These are phyloP conservation scores for Sarcophaga rosellei DNA, from an alignment of 2,888 invertebrate species.

Conservation along the genomic window DNA sequence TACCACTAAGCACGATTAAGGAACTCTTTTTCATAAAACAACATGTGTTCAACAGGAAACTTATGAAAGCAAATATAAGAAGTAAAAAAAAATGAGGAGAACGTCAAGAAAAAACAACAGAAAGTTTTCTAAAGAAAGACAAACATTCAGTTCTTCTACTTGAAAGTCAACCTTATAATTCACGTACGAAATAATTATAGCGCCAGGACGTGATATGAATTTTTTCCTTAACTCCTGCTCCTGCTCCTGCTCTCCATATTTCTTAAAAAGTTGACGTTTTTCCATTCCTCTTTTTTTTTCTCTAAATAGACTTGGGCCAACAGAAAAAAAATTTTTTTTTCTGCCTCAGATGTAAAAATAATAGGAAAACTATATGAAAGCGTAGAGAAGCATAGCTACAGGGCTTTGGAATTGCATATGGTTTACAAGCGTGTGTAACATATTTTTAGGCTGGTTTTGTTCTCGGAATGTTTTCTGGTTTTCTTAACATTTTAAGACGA, in stretches of 20 bases:
- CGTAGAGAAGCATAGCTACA: slow-evolving; percentile 5
- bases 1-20: background rate
- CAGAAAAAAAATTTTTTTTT: background rate
- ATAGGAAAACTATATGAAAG: background rate
- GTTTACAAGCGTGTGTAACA: slow-evolving; percentile 29
- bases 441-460: slow-evolving; percentile 56
- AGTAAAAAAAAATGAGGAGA: background rate
- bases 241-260: background rate
- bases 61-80: slow-evolving; percentile 43
- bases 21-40: slow-evolving; percentile 46
- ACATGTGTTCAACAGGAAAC: slow-evolving; percentile 66
- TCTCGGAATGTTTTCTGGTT: background rate
- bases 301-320: background rate
- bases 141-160: slow-evolving; percentile 18
- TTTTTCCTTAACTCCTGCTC: background rate
- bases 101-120: too few relatives aligned
- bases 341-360: slow-evolving; percentile 34
- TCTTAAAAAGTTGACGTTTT: slow-evolving; percentile 35
- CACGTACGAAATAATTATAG: slow-evolving; percentile 69
- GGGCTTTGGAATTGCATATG: slow-evolving; percentile 30
- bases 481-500: background rate
- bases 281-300: slow-evolving; percentile 20
- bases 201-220: slow-evolving; percentile 66
- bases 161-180: slow-evolving; percentile 55
- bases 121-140: slow-evolving; percentile 1